phyloP scores from a whole-genome alignment of 2,113 vertebrate species.

The Hiodon alosoides region DNA sequence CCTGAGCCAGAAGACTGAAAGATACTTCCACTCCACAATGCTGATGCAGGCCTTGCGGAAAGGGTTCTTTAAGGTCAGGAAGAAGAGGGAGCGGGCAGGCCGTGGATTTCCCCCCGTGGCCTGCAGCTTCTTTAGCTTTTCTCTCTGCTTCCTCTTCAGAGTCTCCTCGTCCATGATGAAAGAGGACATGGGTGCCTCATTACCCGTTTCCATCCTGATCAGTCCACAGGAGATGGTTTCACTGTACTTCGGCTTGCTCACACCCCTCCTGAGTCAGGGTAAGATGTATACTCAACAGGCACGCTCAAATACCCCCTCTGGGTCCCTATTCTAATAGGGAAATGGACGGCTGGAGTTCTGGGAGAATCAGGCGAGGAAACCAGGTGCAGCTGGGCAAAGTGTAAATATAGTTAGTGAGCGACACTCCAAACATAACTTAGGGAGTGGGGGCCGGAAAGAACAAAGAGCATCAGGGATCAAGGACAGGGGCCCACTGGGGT shows the following conservation, averaged over 20 bases:
- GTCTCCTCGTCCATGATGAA: constrained; percentile 58
- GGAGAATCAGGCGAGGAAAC: too few species aligned
- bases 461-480: constrained; percentile 12
- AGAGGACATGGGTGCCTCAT: constrained; percentile 44
- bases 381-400: constrained; percentile 48
- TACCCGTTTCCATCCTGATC: constrained; percentile 61
- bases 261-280: not conserved
- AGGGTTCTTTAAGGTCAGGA: constrained; percentile 72
- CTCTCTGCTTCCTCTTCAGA: constrained; percentile 62
- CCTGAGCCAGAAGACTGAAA: constrained; percentile 38
- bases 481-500: not conserved
- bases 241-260: not conserved
- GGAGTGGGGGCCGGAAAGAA: not conserved
- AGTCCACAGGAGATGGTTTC: not conserved
- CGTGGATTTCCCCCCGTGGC: constrained; percentile 62
- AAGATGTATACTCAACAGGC: not conserved
- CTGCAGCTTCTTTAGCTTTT: constrained; percentile 66
- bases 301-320: not conserved
- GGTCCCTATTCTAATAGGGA: too few species aligned
- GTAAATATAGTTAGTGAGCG: constrained; percentile 63
- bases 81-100: constrained; percentile 71
- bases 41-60: constrained; percentile 76
- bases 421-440: constrained; percentile 20
- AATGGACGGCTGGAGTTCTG: too few species aligned
- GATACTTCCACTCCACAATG: constrained; percentile 88